Conservation (phyloP, 2,113 vertebrate species). For the Bufo bufo region DNA sequence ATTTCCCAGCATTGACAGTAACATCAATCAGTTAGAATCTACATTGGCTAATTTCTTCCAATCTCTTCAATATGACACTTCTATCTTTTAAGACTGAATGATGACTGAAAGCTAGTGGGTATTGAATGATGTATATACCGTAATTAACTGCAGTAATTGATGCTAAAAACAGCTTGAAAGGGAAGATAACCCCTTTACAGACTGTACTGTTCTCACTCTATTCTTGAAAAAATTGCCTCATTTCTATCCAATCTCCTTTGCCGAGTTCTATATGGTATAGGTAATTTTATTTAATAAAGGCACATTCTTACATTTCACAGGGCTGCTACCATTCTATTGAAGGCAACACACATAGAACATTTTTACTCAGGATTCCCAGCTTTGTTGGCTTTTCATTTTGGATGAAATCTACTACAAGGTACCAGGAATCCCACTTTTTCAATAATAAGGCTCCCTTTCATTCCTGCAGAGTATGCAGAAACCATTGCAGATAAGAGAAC, state of each 20-base stretch:
- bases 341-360: neutral
- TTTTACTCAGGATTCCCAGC: neutral
- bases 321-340: neutral
- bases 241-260: conserved; percentile 3
- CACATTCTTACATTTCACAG: neutral
- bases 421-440: conserved; percentile 7
- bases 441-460: neutral
- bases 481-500: conserved; percentile 18
- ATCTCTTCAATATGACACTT: neutral
- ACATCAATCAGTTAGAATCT: neutral
- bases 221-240: neutral
- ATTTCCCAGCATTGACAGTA: neutral
- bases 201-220: neutral
- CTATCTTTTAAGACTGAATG: neutral
- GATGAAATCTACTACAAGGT: conserved; percentile 18
- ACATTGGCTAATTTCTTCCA: neutral
- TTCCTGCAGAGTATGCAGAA: conserved; percentile 32
- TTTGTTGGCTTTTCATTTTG: conserved; percentile 15
- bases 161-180: conserved; percentile 3
- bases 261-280: neutral
- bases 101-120: neutral
- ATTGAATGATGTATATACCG: neutral
- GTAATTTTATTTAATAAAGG: neutral
- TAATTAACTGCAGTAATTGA: conserved; percentile 29
- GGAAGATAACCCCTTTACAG: neutral